Evolutionary conservation across 64 coral and sea anemone genomes (phyloP).

Genomic region (Trachythela sp.): DNA sequence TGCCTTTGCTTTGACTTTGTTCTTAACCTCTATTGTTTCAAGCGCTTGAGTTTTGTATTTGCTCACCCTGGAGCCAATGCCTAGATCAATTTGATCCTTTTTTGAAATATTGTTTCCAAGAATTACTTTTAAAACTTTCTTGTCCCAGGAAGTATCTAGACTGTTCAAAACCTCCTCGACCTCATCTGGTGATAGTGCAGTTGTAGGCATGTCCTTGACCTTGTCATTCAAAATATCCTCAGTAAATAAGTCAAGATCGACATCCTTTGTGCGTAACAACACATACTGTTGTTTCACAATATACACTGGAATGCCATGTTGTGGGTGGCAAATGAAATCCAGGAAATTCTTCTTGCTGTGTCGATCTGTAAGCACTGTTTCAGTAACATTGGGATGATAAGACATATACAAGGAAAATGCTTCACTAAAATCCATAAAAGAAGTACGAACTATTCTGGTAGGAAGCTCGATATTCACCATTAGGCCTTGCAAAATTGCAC

Average conservation of each 20-base stretch:
- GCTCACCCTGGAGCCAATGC: slow-evolving; percentile 32
- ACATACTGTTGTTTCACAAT: slow-evolving; percentile 30
- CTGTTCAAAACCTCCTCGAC: slow-evolving; percentile 25
- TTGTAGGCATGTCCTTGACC: too few species aligned
- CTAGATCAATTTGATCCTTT: neutral
- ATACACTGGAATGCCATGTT: slow-evolving; percentile 39
- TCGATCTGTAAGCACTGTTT: slow-evolving; percentile 17
- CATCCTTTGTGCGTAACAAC: slow-evolving; percentile 5
- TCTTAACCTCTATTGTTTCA: slow-evolving; percentile 23
- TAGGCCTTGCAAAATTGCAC: slow-evolving; percentile 17
- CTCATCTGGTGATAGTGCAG: neutral
- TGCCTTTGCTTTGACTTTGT: neutral
- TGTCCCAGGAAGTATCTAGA: slow-evolving; percentile 38
- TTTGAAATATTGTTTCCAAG: slow-evolving; percentile 13
- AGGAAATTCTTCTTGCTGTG: slow-evolving; percentile 23
- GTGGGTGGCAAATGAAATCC: slow-evolving; percentile 44
- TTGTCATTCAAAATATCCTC: slow-evolving; percentile 16
- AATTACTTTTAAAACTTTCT: slow-evolving; percentile 30
- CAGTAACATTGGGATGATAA: neutral
- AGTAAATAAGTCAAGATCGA: slow-evolving; percentile 45
- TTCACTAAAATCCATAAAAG: slow-evolving; percentile 39
- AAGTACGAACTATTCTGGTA: slow-evolving; percentile 32
- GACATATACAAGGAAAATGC: slow-evolving; percentile 27
- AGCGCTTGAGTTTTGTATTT: slow-evolving; percentile 30
- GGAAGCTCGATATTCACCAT: slow-evolving; percentile 22